Base-by-base conservation (phyloP, 2,888 invertebrate genomes). In the Dasypolia templi region DNA sequence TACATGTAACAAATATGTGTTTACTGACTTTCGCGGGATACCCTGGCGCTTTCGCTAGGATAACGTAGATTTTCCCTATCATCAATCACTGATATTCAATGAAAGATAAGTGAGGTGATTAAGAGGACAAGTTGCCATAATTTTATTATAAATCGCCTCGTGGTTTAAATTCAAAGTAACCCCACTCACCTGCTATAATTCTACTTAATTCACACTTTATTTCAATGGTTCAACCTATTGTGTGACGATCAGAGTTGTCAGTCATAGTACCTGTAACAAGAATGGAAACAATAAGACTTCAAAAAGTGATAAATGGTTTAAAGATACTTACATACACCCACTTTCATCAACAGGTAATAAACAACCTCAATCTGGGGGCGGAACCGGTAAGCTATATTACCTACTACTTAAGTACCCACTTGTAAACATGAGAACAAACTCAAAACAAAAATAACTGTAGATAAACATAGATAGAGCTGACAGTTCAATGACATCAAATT, bases 341-440 rank as follows among this genome's bases (percentile, higher is more conserved):
- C n/a, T 32, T 56, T 5, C 4, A 32, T 51, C 19, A 44, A 35
- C 17, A 56, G 22, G 32, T 74, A 32, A 39, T 39, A 49, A 77
- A 78, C 19, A 51, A 35, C 58, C 78, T 58, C 4, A 58, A 58
- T 68, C 17, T 44, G 19, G 75, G 69, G 58, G 58, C 58, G 69
- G 68, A 75, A 75, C 78, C 58, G 42, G 42, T 72, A 19, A 72
- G 39, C 55, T 39, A n/a, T 32, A 56, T 9, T 56, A 39, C 5
- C 11, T 32, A 56, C 19, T 53, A 29, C 39, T 39, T 51, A 51
- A 55, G 26, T 32, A 55, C 0, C 6, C 44, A 51, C 12, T 32
- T 72, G 14, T 26, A 46, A 72, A 59, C n/a, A 17, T 42, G 22
- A 35, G 22, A 51, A 73, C n/a, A 12, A 61, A 51, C 58, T 39